A percentile compares a stretch with the other conserved stretches of the same genome.
Conservation (phyloP, 2,797 vertebrate species). For the Silurus aristotelis region DNA sequence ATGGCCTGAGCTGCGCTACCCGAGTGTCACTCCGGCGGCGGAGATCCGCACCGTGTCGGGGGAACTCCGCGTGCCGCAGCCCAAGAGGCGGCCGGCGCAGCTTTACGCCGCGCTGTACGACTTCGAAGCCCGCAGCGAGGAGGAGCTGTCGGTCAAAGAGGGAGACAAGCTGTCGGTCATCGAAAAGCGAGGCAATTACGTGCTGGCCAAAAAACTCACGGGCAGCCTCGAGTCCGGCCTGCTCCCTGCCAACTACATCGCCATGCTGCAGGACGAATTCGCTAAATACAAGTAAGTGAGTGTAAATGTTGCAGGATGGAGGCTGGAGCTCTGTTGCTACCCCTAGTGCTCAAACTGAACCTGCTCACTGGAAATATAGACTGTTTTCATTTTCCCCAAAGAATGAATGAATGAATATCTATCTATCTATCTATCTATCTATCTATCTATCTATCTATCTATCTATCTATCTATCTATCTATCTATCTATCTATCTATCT, state of each 20-base stretch:
- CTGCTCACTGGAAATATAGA: not conserved
- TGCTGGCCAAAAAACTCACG: conserved; percentile 82
- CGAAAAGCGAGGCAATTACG: conserved; percentile 82
- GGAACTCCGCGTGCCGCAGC: conserved; percentile 66
- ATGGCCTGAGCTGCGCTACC: conserved; percentile 75
- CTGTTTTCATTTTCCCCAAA: no score
- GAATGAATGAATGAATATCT: not conserved
- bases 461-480: not conserved
- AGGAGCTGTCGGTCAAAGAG: conserved; percentile 82
- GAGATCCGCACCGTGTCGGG: conserved; percentile 75
- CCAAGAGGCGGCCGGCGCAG: conserved; percentile 70
- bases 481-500: not conserved
- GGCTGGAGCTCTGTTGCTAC: conserved; percentile 14
- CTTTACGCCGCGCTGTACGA: conserved; percentile 82
- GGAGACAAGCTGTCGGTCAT: conserved; percentile 87
- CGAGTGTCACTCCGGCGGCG: conserved; percentile 49
- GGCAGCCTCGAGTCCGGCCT: conserved; percentile 80
- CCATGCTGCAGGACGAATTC: conserved; percentile 78
- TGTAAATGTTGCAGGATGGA: not conserved
- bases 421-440: not conserved
- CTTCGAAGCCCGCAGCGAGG: conserved; percentile 81
- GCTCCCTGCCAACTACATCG: conserved; percentile 82
- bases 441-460: not conserved
- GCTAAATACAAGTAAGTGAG: conserved; percentile 84
- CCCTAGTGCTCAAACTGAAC: conserved; percentile 19